These are phyloP conservation scores for Sebastes schlegelii DNA, from an alignment of 2,113 vertebrate genomes.

Conservation along the genomic window DNA sequence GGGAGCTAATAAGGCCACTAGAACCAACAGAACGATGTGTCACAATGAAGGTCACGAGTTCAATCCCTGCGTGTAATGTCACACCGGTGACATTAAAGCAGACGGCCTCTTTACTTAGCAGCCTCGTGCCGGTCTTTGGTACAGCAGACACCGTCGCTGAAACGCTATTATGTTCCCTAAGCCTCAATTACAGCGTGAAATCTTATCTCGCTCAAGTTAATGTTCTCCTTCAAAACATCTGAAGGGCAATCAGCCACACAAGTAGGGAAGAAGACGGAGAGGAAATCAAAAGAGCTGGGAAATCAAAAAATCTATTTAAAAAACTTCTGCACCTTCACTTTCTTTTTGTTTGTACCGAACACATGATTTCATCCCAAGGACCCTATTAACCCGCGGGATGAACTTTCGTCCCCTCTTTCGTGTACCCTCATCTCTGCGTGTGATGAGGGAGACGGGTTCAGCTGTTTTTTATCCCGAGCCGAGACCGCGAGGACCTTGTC, in stretches of 20 bases:
- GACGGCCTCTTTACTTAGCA: conserved; percentile 63
- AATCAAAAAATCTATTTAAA: conserved; percentile 28
- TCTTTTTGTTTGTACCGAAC: conserved; percentile 34
- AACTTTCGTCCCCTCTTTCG: conserved; percentile 53
- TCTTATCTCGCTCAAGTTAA: conserved; percentile 66
- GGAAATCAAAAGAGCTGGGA: conserved; percentile 36
- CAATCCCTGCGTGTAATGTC: conserved; percentile 66
- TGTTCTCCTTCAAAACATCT: conserved; percentile 67
- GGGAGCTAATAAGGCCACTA: conserved; percentile 70
- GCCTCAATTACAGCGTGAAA: conserved; percentile 71
- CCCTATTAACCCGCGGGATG: conserved; percentile 72
- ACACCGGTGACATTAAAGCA: conserved; percentile 62
- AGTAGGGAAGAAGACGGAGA: conserved; percentile 9
- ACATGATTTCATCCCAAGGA: conserved; percentile 67
- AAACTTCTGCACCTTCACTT: conserved; percentile 35
- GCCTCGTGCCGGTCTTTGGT: conserved; percentile 40
- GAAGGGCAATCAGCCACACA: conserved; percentile 58
- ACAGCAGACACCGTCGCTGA: conserved; percentile 37
- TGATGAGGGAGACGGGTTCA: conserved; percentile 72
- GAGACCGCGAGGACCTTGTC: conserved; percentile 51
- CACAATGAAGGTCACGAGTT: conserved; percentile 73
- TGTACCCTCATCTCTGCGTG: conserved; percentile 63
- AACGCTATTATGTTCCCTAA: conserved; percentile 53
- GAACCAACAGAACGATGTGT: conserved; percentile 60
- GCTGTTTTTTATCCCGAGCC: conserved; percentile 63